Percentiles rank a stretch among this genome's conserved stretches.
phyloP scores from a whole-genome alignment of 37 sponge, comb jelly and placozoan species.

The Spongilla lacustris region DNA sequence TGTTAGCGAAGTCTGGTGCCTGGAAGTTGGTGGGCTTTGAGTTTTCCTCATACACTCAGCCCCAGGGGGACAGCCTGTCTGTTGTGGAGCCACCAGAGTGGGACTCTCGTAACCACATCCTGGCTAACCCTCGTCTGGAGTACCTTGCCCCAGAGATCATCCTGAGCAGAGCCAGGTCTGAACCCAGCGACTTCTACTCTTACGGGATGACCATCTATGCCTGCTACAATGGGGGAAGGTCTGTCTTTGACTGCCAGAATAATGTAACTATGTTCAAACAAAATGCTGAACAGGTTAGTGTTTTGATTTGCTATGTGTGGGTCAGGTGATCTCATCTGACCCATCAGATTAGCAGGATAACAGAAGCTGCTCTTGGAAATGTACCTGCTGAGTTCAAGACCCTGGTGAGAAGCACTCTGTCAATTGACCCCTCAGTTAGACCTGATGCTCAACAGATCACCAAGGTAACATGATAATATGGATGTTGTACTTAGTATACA shows the following conservation, averaged over 20 bases:
- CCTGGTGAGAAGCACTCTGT: constrained; percentile 46
- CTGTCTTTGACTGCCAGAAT: constrained; percentile 58
- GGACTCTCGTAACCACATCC: constrained; percentile 17
- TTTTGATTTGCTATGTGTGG: background rate
- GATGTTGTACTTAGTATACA: no score
- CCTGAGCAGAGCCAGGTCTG: constrained; percentile 28
- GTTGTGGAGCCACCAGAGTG: constrained; percentile 22
- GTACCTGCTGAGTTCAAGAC: constrained; percentile 59
- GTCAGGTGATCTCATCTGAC: background rate
- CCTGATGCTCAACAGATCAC: constrained; percentile 63
- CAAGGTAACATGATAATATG: constrained; percentile 43
- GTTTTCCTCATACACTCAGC: constrained; percentile 60
- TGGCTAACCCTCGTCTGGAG: constrained; percentile 72
- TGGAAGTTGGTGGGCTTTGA: constrained; percentile 90
- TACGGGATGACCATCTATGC: constrained; percentile 74
- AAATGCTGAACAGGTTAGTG: constrained; percentile 71
- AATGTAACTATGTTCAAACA: constrained; percentile 73
- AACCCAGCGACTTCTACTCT: constrained; percentile 72
- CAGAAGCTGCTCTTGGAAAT: constrained; percentile 41
- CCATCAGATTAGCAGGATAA: constrained; percentile 76
- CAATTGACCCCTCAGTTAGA: constrained; percentile 73
- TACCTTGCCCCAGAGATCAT: constrained; percentile 85
- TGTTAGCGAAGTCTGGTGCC: constrained; percentile 41
- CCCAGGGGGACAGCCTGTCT: constrained; percentile 13
- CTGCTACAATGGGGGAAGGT: constrained; percentile 68